Percentiles rank a stretch among this genome's conserved stretches.
Evolutionary conservation across 30 jellyfish, hydroid and myxozoan genomes (phyloP).

Genomic region (Aurelia sp.): DNA sequence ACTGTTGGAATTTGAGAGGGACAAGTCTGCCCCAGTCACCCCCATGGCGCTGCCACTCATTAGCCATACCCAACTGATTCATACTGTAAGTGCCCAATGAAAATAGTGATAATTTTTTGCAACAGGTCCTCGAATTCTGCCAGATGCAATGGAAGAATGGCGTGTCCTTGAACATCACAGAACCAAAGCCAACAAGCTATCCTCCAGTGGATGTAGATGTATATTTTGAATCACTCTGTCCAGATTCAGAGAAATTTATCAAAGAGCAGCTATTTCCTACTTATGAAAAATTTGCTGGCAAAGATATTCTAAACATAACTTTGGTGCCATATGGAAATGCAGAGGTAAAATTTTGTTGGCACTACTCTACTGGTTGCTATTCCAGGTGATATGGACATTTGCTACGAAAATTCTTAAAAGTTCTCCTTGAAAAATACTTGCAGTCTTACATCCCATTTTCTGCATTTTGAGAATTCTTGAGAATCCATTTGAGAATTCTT

Average conservation of each 20-base stretch:
- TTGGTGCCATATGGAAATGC: constrained; percentile 75
- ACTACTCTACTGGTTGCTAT: no score
- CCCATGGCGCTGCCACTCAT: no score
- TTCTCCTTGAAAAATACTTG: no score
- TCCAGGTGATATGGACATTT: no score
- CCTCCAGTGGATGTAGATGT: constrained; percentile 48
- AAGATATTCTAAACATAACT: constrained; percentile 18
- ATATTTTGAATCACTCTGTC: constrained; percentile 56
- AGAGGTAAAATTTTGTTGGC: constrained; percentile 19
- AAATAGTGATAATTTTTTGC: background rate
- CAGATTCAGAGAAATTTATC: constrained; percentile 58
- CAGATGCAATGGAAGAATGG: constrained; percentile 11
- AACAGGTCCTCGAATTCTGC: constrained; percentile 52
- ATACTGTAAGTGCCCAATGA: no score
- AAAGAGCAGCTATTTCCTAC: constrained; percentile 54
- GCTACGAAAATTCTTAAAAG: no score
- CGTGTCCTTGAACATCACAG: background rate
- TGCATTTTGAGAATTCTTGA: no score
- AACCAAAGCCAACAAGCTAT: background rate
- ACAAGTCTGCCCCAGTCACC: no score
- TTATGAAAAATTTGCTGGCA: constrained; percentile 30
- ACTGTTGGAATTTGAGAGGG: no score
- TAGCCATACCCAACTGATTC: no score
- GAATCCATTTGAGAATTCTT: no score
- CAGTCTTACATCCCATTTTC: no score